A percentile compares a stretch with the other conserved stretches of the same genome.
Conservation (phyloP, 53 echinoderm and acorn worm genomes). For the Mesocentrotus franciscanus region DNA sequence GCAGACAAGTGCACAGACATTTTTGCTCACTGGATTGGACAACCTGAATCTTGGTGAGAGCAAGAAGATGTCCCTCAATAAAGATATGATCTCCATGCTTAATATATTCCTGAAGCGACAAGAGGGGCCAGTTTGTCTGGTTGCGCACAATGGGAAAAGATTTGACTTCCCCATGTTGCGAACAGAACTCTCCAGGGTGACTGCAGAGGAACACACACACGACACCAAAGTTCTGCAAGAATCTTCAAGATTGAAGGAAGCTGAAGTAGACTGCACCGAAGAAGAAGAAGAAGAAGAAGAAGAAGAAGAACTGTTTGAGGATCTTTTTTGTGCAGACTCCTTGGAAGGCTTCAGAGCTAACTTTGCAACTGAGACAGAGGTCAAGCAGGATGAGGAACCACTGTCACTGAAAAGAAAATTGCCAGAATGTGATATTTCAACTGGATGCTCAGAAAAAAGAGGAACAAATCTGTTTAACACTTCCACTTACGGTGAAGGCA, state of each 20-base stretch:
- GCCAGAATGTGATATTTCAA: not conserved
- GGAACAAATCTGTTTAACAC: not conserved
- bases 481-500: not conserved
- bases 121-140: slow-evolving; percentile 75
- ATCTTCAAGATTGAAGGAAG: too few species aligned
- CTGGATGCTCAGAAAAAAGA: not conserved
- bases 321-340: slow-evolving; percentile 46
- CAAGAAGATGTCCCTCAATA: slow-evolving; percentile 70
- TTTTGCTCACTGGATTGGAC: slow-evolving; percentile 74
- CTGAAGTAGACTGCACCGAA: too few species aligned
- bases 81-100: slow-evolving; percentile 68
- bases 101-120: slow-evolving; percentile 73
- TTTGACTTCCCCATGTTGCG: slow-evolving; percentile 80
- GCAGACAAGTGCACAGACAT: slow-evolving; percentile 66
- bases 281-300: too few species aligned
- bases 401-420: not conserved
- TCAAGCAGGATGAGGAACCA: not conserved
- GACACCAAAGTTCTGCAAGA: too few species aligned
- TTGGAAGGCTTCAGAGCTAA: slow-evolving; percentile 31
- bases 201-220: not conserved
- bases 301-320: not conserved
- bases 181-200: slow-evolving; percentile 56
- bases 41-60: slow-evolving; percentile 72
- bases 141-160: slow-evolving; percentile 77
- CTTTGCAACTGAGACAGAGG: not conserved